Evolutionary conservation across 2,888 invertebrate genomes (phyloP), one percentile per base, ranked within the genome.

Genomic region (Cephonodes hylas): DNA sequence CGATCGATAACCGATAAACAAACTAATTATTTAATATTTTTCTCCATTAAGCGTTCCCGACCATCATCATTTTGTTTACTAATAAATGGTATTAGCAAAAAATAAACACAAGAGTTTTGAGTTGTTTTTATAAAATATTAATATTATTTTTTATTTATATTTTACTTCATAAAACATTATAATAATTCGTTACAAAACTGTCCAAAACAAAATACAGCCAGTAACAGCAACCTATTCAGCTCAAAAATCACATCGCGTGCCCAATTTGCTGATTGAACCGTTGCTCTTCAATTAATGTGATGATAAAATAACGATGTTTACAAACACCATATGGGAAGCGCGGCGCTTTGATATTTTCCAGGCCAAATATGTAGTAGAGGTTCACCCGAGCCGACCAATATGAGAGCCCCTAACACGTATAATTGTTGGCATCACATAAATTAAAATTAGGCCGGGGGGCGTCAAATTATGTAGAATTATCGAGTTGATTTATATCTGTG

Each of bases 391-490:
- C n/a, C 46, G 23, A n/a, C 25, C 46, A 53, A 53, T 53, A 53
- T 18, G 8, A 18, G 27, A 53, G 27, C 53, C 53, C 31, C 10
- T 20, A 27, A 53, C 8, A 18, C 18, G 15, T 27, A 31, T 53
- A 53, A 31, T 53, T 53, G 53, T 18, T 31, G 31, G 31, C 31
- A 53, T 53, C 53, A 48, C 27, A 53, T 53, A 53, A 53, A 53
- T 53, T 53, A 53, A 53, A 53, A 53, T 18, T 27, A 53, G 53
- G 53, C 27, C n/a, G 27, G 10, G 18, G 53, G 31, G 18, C 31
- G 53, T 53, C 53, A 53, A 53, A 53, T 53, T 53, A 53, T 53
- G 31, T 15, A 18, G 53, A 31, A 53, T 53, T 53, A 53, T 53
- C 27, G 18, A 31, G 27, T 27, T 53, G 53, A 53, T 53, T 53